Evolutionary conservation across 2,888 invertebrate genomes (phyloP), one percentile per base, ranked within the genome.

Genomic region (Lasioglossum oenotherae): DNA sequence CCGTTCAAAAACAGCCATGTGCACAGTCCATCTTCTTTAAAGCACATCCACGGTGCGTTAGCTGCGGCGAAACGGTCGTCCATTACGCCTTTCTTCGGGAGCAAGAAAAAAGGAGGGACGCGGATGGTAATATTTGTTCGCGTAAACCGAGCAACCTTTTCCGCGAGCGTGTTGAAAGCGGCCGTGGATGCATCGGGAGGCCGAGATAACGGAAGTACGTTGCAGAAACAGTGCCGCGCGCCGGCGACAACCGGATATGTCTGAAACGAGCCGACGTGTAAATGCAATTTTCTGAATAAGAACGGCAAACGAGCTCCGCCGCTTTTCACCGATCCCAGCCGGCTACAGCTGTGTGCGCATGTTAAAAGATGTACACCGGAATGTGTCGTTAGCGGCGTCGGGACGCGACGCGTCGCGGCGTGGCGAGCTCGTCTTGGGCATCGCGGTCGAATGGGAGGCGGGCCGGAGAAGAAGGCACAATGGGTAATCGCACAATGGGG

Each of bases 401-500:
- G 57, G 57, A 57, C 57, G 57, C n/a, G 57, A 1, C 57, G 57
- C 57, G 57, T n/a, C 57, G 57, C 57, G 57, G 80, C 64, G 71
- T 67, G 74, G 64, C 76, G 83, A 14, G 44, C 72, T 71, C 81
- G 83, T 82, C 89, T 88, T 87, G 86, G 80, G 87, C 84, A 83
- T 57, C 81, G 78, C 74, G 78, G 38, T 31, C 69, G 75, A 60
- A n/a, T 12, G 31, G 72, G 75, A 53, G 76, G 60, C 79, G 78
- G 49, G 35, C 8, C 38, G 83, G 75, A 74, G 67, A 87, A 75
- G 80, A 78, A 71, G 72, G 49, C 82, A 90, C 88, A 90, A 89
- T 90, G 71, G 88, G 72, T 87, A 85, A 86, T 85, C 83, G 87
- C 72, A 89, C 89, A 89, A 89, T 89, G 88, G 85, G n/a, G 57